These are phyloP conservation scores for Sebastes reedi DNA, from an alignment of 2,797 vertebrate species.

Conservation along the genomic window DNA sequence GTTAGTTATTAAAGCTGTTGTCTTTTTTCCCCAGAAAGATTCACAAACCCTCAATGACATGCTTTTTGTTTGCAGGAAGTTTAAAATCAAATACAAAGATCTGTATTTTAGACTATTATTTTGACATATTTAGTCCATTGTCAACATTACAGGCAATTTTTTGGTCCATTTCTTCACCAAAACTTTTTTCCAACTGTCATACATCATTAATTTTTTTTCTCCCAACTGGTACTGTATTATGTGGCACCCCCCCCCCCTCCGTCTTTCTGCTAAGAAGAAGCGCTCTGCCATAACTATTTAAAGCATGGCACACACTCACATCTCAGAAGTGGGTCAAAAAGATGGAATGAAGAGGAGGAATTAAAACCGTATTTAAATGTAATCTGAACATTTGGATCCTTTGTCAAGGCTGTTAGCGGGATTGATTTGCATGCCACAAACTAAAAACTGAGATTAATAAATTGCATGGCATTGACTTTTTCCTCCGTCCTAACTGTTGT, in stretches of 20 bases:
- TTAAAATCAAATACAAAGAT: background rate
- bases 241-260: constrained; percentile 15
- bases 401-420: constrained; percentile 49
- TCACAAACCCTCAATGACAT: background rate
- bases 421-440: constrained; percentile 59
- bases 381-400: constrained; percentile 61
- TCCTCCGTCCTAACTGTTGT: constrained; percentile 12
- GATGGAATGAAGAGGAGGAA: constrained; percentile 69
- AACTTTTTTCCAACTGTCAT: constrained; percentile 17
- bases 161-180: background rate
- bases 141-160: background rate
- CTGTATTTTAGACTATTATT: background rate
- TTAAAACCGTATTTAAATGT: constrained; percentile 71
- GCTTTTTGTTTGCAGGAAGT: too few species aligned
- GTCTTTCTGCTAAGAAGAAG: constrained; percentile 56
- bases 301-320: constrained; percentile 65
- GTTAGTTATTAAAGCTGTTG: background rate
- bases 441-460: constrained; percentile 47
- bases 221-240: constrained; percentile 29
- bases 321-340: constrained; percentile 81
- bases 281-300: constrained; percentile 79
- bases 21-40: background rate
- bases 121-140: background rate
- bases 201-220: constrained; percentile 32
- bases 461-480: constrained; percentile 39